These are phyloP conservation scores for Drosophila mercatorum DNA, from an alignment of 2,888 invertebrate genomes.

Conservation along the genomic window DNA sequence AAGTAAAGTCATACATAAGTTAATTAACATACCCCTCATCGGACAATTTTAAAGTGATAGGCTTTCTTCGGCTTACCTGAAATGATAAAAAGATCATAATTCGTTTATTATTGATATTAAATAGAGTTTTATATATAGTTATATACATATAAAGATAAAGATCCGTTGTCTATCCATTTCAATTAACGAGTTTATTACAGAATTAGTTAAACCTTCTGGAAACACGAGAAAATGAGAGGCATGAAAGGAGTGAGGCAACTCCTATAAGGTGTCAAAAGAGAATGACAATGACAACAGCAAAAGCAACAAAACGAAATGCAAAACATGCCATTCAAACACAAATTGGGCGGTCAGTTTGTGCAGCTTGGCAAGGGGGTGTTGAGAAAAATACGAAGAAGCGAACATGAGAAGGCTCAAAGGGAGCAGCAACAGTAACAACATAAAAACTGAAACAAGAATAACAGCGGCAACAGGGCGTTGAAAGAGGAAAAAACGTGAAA, in stretches of 20 bases:
- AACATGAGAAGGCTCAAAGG: constrained; percentile 16
- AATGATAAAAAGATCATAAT: constrained; percentile 36
- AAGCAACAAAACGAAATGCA: constrained; percentile 7
- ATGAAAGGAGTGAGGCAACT: constrained; percentile 10
- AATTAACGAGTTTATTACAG: too few relatives aligned
- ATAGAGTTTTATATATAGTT: not conserved
- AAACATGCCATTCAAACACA: constrained; percentile 68
- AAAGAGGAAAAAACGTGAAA: constrained; percentile 22
- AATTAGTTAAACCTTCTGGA: too few relatives aligned
- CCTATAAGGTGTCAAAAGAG: constrained; percentile 15
- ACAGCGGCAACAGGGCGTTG: constrained; percentile 9
- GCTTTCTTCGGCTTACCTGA: constrained; percentile 54
- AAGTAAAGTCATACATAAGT: not conserved
- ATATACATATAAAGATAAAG: not conserved
- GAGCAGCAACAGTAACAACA: constrained; percentile 14
- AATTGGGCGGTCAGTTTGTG: constrained; percentile 51
- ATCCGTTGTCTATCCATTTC: too few relatives aligned
- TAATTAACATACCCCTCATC: not conserved
- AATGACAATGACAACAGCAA: not conserved
- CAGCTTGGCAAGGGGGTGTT: not conserved
- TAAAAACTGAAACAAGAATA: constrained; percentile 11
- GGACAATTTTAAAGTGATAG: not conserved
- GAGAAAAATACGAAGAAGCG: not conserved
- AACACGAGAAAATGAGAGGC: too few relatives aligned
- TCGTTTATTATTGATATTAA: not conserved